Percentiles rank a stretch among this genome's conserved stretches.
Conservation (phyloP, 2,888 invertebrate species). For the Agrochola lota region DNA sequence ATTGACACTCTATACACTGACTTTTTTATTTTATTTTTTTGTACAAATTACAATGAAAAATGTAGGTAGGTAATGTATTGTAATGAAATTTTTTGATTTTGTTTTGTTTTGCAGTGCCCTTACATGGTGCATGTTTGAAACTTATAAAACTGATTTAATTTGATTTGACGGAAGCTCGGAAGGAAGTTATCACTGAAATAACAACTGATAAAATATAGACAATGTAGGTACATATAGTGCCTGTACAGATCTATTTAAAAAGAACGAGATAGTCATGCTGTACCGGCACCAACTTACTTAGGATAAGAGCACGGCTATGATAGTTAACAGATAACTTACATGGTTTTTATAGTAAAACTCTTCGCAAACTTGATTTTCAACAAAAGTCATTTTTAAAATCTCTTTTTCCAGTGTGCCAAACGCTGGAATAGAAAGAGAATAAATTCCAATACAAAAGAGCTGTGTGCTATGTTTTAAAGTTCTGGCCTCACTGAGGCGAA, state of each 20-base stretch:
- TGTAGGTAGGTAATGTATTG: too few species aligned
- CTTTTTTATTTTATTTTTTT: too few species aligned
- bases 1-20: too few species aligned
- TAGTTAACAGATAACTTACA: constrained; percentile 58
- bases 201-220: not conserved
- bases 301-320: too few species aligned
- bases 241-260: not conserved
- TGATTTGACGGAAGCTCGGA: not conserved
- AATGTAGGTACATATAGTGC: too few species aligned
- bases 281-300: not conserved
- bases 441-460: not conserved
- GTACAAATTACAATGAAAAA: too few species aligned
- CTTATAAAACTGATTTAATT: too few species aligned
- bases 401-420: constrained; percentile 75
- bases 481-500: too few species aligned
- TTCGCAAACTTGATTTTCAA: constrained; percentile 75
- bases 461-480: too few species aligned
- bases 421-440: constrained; percentile 66
- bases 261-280: not conserved
- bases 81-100: too few species aligned
- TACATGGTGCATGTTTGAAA: too few species aligned
- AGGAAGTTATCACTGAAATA: not conserved
- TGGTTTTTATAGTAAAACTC: constrained; percentile 76
- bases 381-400: constrained; percentile 72
- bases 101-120: too few species aligned